Evolutionary conservation across 2,113 vertebrate species (phyloP), one percentile per base, ranked within the genome.

Genomic region (Scytalopus superciliaris): DNA sequence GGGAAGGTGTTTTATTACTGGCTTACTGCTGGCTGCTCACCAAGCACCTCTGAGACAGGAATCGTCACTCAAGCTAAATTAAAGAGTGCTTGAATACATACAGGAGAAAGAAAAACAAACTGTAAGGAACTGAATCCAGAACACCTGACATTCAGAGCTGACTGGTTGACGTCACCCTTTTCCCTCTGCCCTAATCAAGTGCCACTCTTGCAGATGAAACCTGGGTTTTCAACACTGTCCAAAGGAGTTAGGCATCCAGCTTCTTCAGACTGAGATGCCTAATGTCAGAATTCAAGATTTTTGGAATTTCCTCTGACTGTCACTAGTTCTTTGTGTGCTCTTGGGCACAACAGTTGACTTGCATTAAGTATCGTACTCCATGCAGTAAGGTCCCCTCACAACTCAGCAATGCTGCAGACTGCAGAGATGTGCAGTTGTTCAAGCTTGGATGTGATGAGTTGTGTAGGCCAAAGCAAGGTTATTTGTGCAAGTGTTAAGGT

Each of bases 1-100:
- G 49, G 60, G 37, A 95, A 94, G 95, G 92, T 91, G 94, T 90
- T 96, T 95, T 97, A 88, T 93, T 90, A 67, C 80, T 70, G 60
- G 60, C 15, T 24, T 94, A 60, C 85, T 90, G 63, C 85, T 95
- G 93, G 91, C 91, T 94, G 78, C 74, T 91, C 90, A 91, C 85
- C 92, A 96, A 89, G 60, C 85, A 91, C 60, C 68, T 89, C 77
- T 78, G 79, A 96, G 92, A 80, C 56, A 87, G 90, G 39, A 90
- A 72, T 78, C 3, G 19, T 95, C 90, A 88, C 90, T 97, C 90
- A 90, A 72, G 79, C 69, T 92, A 78, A 96, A 94, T 96, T 92
- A 96, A 89, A 95, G 90, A 90, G 45, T 80, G 60, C 56, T 94
- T 77, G 68, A 95, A 44, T 75, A 84, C 64, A 31, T 84, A 53